Evolutionary conservation across 2,888 invertebrate species (phyloP).

Genomic region (Lissonota sp.): DNA sequence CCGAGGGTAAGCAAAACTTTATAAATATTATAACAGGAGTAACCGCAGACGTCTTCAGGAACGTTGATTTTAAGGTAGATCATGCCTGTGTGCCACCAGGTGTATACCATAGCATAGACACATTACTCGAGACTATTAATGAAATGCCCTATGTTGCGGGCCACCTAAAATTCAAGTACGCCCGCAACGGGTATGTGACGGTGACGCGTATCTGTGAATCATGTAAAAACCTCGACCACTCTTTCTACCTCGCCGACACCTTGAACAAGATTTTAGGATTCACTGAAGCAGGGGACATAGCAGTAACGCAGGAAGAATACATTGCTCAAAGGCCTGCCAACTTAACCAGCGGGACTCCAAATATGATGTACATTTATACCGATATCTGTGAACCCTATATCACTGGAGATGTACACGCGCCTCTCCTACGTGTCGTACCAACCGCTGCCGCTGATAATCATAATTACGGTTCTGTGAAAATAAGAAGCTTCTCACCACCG

Average conservation of each 20-base stretch:
- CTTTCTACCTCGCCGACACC: not conserved
- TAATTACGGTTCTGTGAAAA: slow-evolving; percentile 8
- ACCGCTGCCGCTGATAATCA: slow-evolving; percentile 2
- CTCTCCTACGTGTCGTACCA: not conserved
- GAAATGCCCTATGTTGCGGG: not conserved
- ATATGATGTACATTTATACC: slow-evolving; percentile 9
- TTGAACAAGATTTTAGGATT: slow-evolving; percentile 1
- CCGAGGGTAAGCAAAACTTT: not conserved
- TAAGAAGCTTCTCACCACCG: slow-evolving; percentile 10
- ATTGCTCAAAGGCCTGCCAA: slow-evolving; percentile 7
- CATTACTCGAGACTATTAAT: not conserved
- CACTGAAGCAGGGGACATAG: not conserved
- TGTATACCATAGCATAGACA: not conserved
- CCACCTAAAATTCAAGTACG: not conserved
- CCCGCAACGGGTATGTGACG: not conserved
- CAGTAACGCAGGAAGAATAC: not conserved
- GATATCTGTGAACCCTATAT: not conserved
- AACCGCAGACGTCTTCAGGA: not conserved
- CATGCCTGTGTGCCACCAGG: not conserved
- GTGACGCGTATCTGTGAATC: not conserved
- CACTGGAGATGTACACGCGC: slow-evolving; percentile 4
- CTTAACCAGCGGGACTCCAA: not conserved
- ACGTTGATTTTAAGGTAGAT: not conserved
- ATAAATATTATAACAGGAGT: not conserved
- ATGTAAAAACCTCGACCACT: too few relatives aligned